phyloP scores from a whole-genome alignment of 2,888 invertebrate species.

The Napeogenes sylphis region DNA sequence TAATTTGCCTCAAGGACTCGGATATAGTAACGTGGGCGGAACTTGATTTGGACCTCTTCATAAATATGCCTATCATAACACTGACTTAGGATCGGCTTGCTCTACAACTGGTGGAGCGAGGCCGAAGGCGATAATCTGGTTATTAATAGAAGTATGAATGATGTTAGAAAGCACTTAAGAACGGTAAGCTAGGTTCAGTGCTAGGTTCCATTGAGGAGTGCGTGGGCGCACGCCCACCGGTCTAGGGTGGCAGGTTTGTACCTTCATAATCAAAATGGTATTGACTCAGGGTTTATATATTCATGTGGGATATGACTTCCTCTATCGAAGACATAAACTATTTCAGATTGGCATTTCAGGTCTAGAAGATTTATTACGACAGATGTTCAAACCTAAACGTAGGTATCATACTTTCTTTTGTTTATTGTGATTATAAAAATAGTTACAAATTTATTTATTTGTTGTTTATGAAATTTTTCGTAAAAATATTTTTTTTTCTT shows the following conservation, averaged over 20 bases:
- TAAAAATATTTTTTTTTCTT: no score
- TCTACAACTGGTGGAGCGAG: constrained; percentile 11
- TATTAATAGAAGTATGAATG: constrained; percentile 29
- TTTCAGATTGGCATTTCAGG: no score
- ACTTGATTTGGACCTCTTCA: constrained; percentile 25
- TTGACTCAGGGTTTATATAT: background rate
- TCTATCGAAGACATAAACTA: no score
- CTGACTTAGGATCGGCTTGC: constrained; percentile 13
- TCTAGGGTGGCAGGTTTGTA: constrained; percentile 8
- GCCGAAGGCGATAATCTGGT: constrained; percentile 27
- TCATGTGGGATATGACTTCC: no score
- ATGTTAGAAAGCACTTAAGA: constrained; percentile 26
- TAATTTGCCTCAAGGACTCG: background rate
- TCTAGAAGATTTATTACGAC: no score
- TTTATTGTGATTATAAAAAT: no score
- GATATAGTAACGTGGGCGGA: constrained; percentile 20
- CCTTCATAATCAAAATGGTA: background rate
- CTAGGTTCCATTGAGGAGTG: constrained; percentile 18
- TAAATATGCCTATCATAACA: constrained; percentile 30
- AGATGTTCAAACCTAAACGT: no score
- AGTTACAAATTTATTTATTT: no score
- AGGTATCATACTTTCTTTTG: no score
- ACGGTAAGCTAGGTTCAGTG: constrained; percentile 19
- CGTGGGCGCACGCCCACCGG: constrained; percentile 26
- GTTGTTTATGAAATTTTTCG: no score